Percentiles rank a stretch among this genome's conserved stretches.
Evolutionary conservation across 2,888 invertebrate genomes (phyloP).

Genomic region (Rotaria magnacalcarata): DNA sequence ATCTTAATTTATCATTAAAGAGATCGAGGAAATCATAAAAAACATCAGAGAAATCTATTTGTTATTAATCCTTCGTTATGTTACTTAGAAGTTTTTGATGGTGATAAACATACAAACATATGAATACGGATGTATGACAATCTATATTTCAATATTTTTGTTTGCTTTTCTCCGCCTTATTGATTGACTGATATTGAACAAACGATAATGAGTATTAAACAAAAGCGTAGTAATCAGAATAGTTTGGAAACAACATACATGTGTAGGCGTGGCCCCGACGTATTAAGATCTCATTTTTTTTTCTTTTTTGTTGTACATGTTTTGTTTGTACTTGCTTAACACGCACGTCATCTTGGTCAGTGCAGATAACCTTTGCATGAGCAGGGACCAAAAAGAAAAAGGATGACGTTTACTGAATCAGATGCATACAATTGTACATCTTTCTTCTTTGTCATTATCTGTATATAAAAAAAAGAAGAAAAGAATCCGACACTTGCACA

Average conservation of each 20-base stretch:
- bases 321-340: constrained; percentile 31
- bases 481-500: constrained; percentile 21
- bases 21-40: not conserved
- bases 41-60: constrained; percentile 2
- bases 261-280: constrained; percentile 21
- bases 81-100: not conserved
- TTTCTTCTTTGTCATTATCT: constrained; percentile 1
- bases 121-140: not conserved
- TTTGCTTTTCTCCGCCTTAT: not conserved
- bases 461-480: not conserved
- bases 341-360: not conserved
- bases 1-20: not conserved
- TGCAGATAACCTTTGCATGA: constrained; percentile 15
- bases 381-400: constrained; percentile 18
- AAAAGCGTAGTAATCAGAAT: not conserved
- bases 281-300: not conserved
- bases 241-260: not conserved
- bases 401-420: constrained; percentile 29
- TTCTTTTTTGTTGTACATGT: constrained; percentile 20
- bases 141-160: not conserved
- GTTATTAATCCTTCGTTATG: not conserved
- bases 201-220: not conserved
- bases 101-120: not conserved
- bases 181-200: not conserved
- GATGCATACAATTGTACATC: constrained; percentile 2